Base-by-base conservation (phyloP, 1,140 invertebrate genomes). In the Adoxophyes honmai region DNA sequence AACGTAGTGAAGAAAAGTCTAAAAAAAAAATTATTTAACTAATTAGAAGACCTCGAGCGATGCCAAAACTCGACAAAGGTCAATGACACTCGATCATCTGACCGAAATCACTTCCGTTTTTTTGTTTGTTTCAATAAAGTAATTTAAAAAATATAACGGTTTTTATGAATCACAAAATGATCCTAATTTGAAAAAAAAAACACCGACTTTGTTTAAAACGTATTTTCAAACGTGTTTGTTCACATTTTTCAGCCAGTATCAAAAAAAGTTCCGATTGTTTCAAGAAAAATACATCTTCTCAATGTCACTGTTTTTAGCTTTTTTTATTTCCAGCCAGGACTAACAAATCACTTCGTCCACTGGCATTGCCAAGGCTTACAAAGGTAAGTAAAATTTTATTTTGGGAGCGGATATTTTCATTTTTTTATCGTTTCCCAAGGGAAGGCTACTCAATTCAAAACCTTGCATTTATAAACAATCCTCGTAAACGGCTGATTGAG, bases 401-500 rank as follows among this genome's bases (percentile, higher is more conserved):
- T 11, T 18, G 28, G 42, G 42, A 48, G 28, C n/a, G 9, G 0
- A 9, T 8, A 44, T 44, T 44, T 48, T n/a, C 16, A 16, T 48
- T 48, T 48, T 48, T 48, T 28, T 28, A 28, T 28, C 21, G 21
- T 6, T 21, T 48, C 21, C 13, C 42, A 48, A 48, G 42, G 42
- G 42, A 48, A 48, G 42, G 42, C 42, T 48, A 48, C 21, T 48
- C 18, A 16, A 48, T 48, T 48, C 21, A 11, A 28, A 48, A 48
- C 18, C 42, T 16, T n/a, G 16, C 4, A 28, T 13, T 28, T 14
- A 48, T 48, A 48, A 48, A 48, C 42, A 48, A 48, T 21, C 42
- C 42, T 48, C 42, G 42, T 48, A n/a, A n/a, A 18, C 7, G 42
- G 42, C 18, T 48, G 42, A 48, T 48, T 48, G 42, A 48, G 28